Evolutionary conservation across 2,888 invertebrate genomes (phyloP), one percentile per base, ranked within the genome.

Genomic region (Zygothrica quintamaculata): DNA sequence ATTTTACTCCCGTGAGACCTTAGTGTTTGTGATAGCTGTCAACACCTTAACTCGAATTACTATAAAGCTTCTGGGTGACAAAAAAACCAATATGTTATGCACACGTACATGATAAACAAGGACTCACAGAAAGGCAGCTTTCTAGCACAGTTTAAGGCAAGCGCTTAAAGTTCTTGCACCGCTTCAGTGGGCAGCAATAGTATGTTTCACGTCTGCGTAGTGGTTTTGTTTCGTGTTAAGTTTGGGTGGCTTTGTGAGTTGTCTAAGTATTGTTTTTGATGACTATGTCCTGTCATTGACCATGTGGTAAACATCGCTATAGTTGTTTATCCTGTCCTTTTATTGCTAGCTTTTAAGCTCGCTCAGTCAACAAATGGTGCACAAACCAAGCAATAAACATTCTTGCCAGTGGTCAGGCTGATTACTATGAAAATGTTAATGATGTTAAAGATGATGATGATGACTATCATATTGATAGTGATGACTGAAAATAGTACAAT

Each of bases 271-370:
- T 56, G 48, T 44, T 39, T 53, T 46, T 60, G 52, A 48, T 43
- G 18, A 2, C 18, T 22, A n/a, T n/a, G n/a, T n/a, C n/a, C n/a
- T n/a, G n/a, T n/a, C 48, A 15, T 12, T 26, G 37, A 6, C 11
- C 36, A 34, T n/a, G 29, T 7, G 2, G 7, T n/a, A 9, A 9
- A 1, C 29, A 29, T 1, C 29, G 4, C 34, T 51, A 61, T 13
- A 51, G 40, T 46, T 31, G 6, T 51, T 50, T 40, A 34, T 29
- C 40, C 18, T 51, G 26, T 31, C 22, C 56, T 69, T 57, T 69
- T 62, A 40, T 53, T 53, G 69, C 31, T 46, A 31, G 46, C 42
- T 58, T 74, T 42, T 33, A 57, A 52, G 61, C 40, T 48, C 52
- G 56, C 56, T 40, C 56, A 57, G 42, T 48, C 56, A 40, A 56